phyloP scores from a whole-genome alignment of 2,888 invertebrate species.

The Dicycla oo region DNA sequence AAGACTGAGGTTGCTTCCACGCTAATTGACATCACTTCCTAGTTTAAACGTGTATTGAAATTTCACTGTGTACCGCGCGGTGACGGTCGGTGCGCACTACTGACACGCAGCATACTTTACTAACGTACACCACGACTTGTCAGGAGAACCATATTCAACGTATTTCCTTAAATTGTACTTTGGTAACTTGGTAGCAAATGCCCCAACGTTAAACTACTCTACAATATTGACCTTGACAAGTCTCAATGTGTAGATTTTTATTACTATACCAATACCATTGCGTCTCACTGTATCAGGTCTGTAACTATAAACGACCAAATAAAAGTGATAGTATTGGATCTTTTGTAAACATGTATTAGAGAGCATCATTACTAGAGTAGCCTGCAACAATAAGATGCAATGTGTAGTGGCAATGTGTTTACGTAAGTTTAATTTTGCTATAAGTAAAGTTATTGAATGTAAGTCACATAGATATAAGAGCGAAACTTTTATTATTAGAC shows the following conservation, averaged over 20 bases:
- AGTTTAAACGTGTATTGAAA: constrained; percentile 83
- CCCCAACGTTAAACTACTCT: constrained; percentile 55
- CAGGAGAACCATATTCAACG: constrained; percentile 38
- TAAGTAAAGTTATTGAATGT: constrained; percentile 69
- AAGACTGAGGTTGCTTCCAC: constrained; percentile 89
- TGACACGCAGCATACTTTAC: constrained; percentile 51
- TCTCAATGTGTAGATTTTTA: constrained; percentile 56
- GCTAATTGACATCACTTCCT: constrained; percentile 82
- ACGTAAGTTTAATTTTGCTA: constrained; percentile 66
- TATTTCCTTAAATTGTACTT: constrained; percentile 51
- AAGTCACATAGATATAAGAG: constrained; percentile 69
- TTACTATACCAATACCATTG: constrained; percentile 38
- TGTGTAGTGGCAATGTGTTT: constrained; percentile 38
- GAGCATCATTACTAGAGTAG: constrained; percentile 23
- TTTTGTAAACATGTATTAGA: constrained; percentile 39
- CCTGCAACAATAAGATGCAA: constrained; percentile 47
- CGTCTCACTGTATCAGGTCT: constrained; percentile 47
- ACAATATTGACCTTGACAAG: constrained; percentile 45
- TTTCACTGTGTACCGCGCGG: constrained; percentile 78
- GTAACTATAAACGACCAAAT: constrained; percentile 12
- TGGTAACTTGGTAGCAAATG: constrained; percentile 49
- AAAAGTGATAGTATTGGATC: constrained; percentile 6
- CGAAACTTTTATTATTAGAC: constrained; percentile 70
- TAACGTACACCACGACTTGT: constrained; percentile 45
- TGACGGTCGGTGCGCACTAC: constrained; percentile 76